A percentile compares a stretch with the other conserved stretches of the same genome.
Evolutionary conservation across 2,113 vertebrate species (phyloP).

Genomic region (Rhinichthys klamathensis): DNA sequence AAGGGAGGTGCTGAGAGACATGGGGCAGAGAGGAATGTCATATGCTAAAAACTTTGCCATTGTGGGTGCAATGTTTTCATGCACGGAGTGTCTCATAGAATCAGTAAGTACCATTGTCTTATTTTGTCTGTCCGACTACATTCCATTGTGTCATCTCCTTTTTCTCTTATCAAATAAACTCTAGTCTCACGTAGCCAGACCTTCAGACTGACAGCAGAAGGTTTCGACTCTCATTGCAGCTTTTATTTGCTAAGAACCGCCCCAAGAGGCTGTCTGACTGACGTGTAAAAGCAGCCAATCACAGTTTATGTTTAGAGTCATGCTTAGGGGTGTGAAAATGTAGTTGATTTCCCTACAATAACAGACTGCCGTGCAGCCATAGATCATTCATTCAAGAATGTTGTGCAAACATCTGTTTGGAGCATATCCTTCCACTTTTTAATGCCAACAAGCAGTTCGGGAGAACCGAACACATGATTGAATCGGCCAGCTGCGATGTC

Average conservation of each 20-base stretch:
- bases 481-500: neutral
- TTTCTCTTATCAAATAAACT: neutral
- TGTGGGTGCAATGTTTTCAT: constrained; percentile 97
- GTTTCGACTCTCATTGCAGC: too few species aligned
- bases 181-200: too few species aligned
- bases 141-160: neutral
- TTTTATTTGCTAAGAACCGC: too few species aligned
- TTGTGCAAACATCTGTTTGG: neutral
- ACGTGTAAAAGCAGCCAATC: too few species aligned
- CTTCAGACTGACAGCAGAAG: too few species aligned
- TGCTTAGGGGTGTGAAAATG: too few species aligned
- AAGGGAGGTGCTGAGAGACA: constrained; percentile 93
- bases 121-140: neutral
- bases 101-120: constrained; percentile 80
- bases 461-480: neutral
- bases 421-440: neutral
- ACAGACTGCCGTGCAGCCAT: too few species aligned
- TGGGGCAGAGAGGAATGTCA: constrained; percentile 97
- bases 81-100: constrained; percentile 94
- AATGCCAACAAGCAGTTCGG: neutral
- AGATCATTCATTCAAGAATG: too few species aligned
- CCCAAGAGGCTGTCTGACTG: too few species aligned
- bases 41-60: constrained; percentile 99
- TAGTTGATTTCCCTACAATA: too few species aligned
- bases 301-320: too few species aligned